Evolutionary conservation across 2,797 vertebrate genomes (phyloP).

Genomic region (Lithobates sylvaticus): DNA sequence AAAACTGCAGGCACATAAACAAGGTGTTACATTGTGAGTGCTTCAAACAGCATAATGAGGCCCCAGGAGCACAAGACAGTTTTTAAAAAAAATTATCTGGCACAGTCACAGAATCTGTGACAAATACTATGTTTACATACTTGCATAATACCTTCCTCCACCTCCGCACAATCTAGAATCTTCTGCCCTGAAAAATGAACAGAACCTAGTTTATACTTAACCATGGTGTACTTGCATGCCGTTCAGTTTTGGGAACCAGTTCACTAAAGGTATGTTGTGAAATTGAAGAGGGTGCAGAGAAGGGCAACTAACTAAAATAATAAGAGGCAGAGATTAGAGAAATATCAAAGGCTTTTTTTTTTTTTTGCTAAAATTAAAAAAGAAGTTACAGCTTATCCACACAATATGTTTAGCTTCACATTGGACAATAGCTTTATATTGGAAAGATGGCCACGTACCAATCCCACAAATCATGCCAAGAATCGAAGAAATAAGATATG

Average conservation of each 20-base stretch:
- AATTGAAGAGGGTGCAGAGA: too few species aligned
- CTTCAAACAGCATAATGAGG: conserved; percentile 48
- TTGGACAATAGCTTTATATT: too few species aligned
- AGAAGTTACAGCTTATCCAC: too few species aligned
- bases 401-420: too few species aligned
- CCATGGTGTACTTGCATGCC: background rate
- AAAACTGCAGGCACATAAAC: conserved; percentile 40
- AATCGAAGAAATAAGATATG: too few species aligned
- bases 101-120: conserved; percentile 40
- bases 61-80: conserved; percentile 50
- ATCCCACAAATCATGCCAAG: too few species aligned
- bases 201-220: background rate
- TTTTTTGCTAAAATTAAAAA: too few species aligned
- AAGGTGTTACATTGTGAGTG: conserved; percentile 36
- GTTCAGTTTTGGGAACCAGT: background rate
- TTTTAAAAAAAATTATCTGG: conserved; percentile 40
- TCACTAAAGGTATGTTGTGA: too few species aligned
- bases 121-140: conserved; percentile 38
- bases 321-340: too few species aligned
- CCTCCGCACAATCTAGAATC: background rate
- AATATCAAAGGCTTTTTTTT: too few species aligned
- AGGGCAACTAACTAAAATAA: too few species aligned
- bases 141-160: background rate
- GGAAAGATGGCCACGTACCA: too few species aligned
- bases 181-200: background rate